phyloP scores from a whole-genome alignment of 2,797 vertebrate species.

The Gymnoscopelus braueri region DNA sequence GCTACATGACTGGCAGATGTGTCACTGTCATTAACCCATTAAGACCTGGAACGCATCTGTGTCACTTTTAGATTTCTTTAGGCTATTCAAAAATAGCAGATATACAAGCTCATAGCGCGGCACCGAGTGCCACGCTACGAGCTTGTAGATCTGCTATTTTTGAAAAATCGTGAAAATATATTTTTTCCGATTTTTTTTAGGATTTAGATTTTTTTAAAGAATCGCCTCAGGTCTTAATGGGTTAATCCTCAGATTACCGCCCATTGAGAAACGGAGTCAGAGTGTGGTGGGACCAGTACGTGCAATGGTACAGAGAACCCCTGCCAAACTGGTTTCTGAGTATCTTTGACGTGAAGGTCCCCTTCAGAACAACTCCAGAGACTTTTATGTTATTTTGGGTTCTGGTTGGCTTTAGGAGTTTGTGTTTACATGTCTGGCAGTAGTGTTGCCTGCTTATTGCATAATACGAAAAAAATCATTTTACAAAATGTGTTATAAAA shows the following conservation, averaged over 20 bases:
- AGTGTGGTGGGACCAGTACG: no score
- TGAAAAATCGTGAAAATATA: no score
- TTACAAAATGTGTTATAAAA: conserved; percentile 17
- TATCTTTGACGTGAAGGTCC: conserved; percentile 2
- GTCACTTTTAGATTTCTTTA: no score
- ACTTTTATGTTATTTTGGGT: conserved; percentile 26
- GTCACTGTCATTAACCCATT: conserved; percentile 67
- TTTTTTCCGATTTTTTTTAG: no score
- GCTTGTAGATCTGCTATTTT: no score
- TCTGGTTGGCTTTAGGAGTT: not conserved
- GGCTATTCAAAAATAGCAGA: no score
- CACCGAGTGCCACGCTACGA: no score
- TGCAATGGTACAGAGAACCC: no score
- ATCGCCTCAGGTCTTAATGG: no score
- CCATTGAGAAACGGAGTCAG: conserved; percentile 55
- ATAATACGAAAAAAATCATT: conserved; percentile 35
- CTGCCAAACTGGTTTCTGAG: not conserved
- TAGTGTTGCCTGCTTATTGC: conserved; percentile 52
- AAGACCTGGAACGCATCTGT: no score
- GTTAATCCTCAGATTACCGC: conserved; percentile 74
- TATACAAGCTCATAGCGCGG: no score
- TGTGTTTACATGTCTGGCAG: conserved; percentile 33
- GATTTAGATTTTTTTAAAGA: no score
- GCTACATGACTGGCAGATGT: conserved; percentile 71
- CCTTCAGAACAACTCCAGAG: conserved; percentile 10